Evolutionary conservation across 1,140 invertebrate species (phyloP).

Genomic region (Drosophila varians): DNA sequence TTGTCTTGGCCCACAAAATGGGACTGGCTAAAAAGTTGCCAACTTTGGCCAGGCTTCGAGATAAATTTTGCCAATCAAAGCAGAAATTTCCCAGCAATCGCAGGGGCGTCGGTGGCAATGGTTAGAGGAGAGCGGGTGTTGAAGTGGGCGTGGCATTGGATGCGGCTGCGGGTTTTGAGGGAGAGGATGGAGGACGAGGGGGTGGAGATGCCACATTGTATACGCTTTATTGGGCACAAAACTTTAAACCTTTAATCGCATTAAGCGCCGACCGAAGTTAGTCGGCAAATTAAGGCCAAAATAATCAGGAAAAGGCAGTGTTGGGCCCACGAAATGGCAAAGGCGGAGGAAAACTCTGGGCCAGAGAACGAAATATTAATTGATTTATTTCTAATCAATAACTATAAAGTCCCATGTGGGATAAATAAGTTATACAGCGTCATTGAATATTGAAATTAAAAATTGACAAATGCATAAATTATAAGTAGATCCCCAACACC

Average conservation of each 20-base stretch:
- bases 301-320: neutral
- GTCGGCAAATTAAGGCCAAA: slow-evolving; percentile 1
- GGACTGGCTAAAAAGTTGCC: slow-evolving; percentile 43
- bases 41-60: slow-evolving; percentile 40
- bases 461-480: slow-evolving; percentile 78
- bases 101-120: neutral
- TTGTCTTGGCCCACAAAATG: slow-evolving; percentile 54
- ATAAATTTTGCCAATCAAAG: slow-evolving; percentile 54
- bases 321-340: too few species aligned
- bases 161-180: too few species aligned
- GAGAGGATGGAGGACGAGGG: too few species aligned
- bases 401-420: neutral
- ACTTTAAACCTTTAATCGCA: slow-evolving; percentile 81
- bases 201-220: neutral
- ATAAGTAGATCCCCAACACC: slow-evolving; percentile 70
- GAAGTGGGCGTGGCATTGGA: neutral
- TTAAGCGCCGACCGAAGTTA: slow-evolving; percentile 71
- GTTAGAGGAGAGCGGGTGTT: neutral
- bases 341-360: neutral
- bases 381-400: slow-evolving; percentile 1
- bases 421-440: neutral
- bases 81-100: slow-evolving; percentile 42
- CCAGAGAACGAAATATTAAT: neutral
- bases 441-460: slow-evolving; percentile 75
- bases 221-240: slow-evolving; percentile 75